Base-by-base conservation (phyloP, 2,797 vertebrate genomes). In the Syncerus caffer region DNA sequence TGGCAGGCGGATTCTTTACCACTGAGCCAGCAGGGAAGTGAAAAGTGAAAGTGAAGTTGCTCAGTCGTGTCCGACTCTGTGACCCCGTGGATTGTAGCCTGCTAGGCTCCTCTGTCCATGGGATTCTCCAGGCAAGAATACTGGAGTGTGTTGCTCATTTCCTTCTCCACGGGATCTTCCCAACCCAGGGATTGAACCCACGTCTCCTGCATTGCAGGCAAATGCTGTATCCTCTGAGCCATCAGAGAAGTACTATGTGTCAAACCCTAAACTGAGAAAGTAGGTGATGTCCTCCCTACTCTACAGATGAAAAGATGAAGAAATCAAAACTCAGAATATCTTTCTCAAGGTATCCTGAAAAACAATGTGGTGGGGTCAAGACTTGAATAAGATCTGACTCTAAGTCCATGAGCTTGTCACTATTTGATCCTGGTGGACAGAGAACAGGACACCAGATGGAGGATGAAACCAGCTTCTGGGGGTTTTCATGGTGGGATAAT, bases 221-320 rank as follows among this genome's bases (percentile, higher is more conserved):
- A 21, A 74, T 42, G 13, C 67, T 74, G 25, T 25, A 42, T 60
- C 12, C 71, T 42, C 38, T 74, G 38, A 25, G 23, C 38, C 23
- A 74, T 14, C 38, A 25, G 31, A 17, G 38, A 94, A 67, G 78
- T 74, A 90, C 27, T 83, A 4, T 38, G 6, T 78, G 5, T 74
- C 45, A 86, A 89, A 17, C 42, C 80, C 29, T 58, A 85, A 91
- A 78, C 38, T 29, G 45, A 64, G 12, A 67, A 53, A 79, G 64
- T 34, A 34, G 21, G n/a, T 90, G 19, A 31, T 31, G 50, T 58
- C 15, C n/a, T 87, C 15, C 23, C 80, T 82, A 5, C 50, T 79
- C 34, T 55, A 50, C 45, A 92, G 71, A 85, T 86, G 38, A 76
- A 94, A 82, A 90, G 62, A 88, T 83, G n/a, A 85, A 96, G 71